Conservation (phyloP, 2,113 vertebrate species). For the Arenaria interpres region DNA sequence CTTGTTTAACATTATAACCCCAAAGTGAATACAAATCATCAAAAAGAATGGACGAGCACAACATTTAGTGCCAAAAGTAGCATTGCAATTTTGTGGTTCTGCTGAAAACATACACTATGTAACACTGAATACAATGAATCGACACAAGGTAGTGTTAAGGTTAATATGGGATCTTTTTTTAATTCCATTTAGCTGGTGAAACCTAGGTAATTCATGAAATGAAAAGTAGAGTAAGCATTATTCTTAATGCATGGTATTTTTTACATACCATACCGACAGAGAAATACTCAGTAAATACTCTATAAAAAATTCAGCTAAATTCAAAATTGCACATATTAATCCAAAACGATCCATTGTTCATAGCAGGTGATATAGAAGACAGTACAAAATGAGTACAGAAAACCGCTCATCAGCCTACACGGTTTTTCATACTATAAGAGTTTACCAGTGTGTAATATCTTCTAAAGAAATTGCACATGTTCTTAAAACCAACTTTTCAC, state of each 20-base stretch:
- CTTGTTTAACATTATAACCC: constrained; percentile 75
- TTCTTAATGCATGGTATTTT: background rate
- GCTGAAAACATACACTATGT: constrained; percentile 1
- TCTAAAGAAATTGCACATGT: background rate
- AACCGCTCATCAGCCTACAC: background rate
- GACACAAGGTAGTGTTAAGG: background rate
- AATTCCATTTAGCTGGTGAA: background rate
- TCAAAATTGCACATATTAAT: background rate
- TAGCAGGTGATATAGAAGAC: background rate
- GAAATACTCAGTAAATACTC: background rate
- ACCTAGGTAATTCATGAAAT: background rate
- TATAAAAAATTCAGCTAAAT: background rate
- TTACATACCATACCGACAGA: background rate
- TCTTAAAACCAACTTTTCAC: background rate
- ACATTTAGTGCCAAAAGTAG: constrained; percentile 67
- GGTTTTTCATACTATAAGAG: background rate
- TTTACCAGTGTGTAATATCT: background rate
- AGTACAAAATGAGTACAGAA: background rate
- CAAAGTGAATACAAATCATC: constrained; percentile 72
- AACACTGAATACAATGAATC: background rate
- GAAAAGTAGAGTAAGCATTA: background rate
- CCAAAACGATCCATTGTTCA: background rate
- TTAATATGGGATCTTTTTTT: background rate
- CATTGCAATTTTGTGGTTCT: constrained; percentile 37
- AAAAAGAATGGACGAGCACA: constrained; percentile 34